phyloP scores from a whole-genome alignment of 2,113 vertebrate species.

The Vidua chalybeata region DNA sequence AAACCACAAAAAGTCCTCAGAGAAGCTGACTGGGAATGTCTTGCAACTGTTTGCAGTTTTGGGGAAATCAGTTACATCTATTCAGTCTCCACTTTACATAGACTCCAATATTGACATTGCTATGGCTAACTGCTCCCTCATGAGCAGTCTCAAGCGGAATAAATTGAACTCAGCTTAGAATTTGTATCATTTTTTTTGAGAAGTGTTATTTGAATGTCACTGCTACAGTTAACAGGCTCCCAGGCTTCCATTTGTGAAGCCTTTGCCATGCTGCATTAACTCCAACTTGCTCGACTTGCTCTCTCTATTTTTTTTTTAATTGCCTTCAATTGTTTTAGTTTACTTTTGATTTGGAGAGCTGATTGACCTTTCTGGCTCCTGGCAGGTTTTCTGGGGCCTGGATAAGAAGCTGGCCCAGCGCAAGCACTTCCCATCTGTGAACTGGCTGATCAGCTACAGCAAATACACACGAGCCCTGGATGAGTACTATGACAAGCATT shows the following conservation, averaged over 20 bases:
- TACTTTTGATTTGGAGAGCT: neutral
- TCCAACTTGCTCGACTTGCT: neutral
- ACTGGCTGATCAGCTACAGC: conserved; percentile 99
- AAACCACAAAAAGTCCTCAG: neutral
- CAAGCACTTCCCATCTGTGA: conserved; percentile 97
- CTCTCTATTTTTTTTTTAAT: neutral
- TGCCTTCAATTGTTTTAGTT: neutral
- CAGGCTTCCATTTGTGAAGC: neutral
- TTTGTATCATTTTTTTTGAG: neutral
- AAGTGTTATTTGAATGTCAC: neutral
- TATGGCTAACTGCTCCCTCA: neutral
- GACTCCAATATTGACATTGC: neutral
- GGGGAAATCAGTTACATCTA: neutral
- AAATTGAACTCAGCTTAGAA: neutral
- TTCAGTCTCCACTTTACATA: neutral
- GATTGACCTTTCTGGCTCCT: neutral
- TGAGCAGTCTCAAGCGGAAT: neutral
- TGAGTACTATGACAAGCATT: conserved; percentile 97
- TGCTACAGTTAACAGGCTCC: neutral
- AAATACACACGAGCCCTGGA: conserved; percentile 94
- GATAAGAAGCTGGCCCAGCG: conserved; percentile 98
- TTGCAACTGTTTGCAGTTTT: neutral
- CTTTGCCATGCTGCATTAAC: neutral
- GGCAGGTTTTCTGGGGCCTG: conserved; percentile 96
- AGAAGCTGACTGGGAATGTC: neutral